phyloP scores from a whole-genome alignment of 2,113 vertebrate species.

The Etia nguti region DNA sequence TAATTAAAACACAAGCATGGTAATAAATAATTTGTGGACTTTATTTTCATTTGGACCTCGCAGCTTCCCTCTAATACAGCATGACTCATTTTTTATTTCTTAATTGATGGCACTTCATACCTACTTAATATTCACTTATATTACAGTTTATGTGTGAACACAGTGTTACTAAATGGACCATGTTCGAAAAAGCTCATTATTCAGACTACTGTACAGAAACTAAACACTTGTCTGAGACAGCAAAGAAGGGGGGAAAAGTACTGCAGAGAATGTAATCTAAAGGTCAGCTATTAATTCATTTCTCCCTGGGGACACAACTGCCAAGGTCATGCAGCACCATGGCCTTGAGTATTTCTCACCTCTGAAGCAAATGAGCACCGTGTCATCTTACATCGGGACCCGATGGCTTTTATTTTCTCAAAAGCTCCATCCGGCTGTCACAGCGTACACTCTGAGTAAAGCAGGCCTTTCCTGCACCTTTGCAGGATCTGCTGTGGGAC shows the following conservation, averaged over 20 bases:
- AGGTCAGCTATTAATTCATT: conserved; percentile 64
- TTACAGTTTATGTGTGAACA: neutral
- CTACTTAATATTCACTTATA: neutral
- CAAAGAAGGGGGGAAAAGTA: neutral
- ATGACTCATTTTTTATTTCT: neutral
- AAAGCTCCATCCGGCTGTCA: conserved; percentile 8
- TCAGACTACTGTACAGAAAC: neutral
- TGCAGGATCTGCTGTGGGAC: neutral
- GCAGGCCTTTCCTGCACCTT: neutral
- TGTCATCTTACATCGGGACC: conserved; percentile 55
- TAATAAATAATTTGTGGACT: neutral
- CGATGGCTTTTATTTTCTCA: conserved; percentile 23
- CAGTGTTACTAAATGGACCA: neutral
- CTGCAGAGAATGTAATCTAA: conserved; percentile 18
- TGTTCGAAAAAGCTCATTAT: neutral
- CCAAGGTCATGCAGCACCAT: conserved; percentile 45
- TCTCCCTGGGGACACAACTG: conserved; percentile 40
- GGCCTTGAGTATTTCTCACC: conserved; percentile 56
- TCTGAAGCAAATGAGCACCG: conserved; percentile 45
- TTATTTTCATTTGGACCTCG: neutral
- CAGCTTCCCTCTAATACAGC: neutral
- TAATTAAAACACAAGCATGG: neutral
- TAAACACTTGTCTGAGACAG: neutral
- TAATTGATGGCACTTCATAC: neutral
- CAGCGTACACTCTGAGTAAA: neutral